Conservation (phyloP, 1,140 invertebrate species). For the Drosophila kurseongensis region DNA sequence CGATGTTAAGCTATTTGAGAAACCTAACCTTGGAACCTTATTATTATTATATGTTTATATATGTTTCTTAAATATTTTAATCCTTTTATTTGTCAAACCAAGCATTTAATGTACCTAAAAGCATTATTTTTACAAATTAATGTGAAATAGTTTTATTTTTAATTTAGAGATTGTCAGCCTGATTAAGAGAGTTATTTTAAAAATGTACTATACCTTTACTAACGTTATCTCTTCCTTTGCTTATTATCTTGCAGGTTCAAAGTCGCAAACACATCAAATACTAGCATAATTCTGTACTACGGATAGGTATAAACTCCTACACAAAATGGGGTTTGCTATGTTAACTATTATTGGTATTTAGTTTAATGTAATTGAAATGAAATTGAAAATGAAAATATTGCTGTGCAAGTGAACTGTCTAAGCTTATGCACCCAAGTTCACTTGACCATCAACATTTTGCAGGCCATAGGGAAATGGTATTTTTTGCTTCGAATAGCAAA, state of each 20-base stretch:
- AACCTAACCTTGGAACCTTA: too few species aligned
- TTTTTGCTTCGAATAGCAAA: constrained; percentile 23
- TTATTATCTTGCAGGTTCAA: constrained; percentile 69
- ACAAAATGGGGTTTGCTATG: constrained; percentile 65
- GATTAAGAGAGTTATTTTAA: too few species aligned
- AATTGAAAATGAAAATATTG: constrained; percentile 44
- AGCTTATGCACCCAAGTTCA: constrained; percentile 11
- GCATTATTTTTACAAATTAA: too few species aligned
- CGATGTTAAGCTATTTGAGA: too few species aligned
- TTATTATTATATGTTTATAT: too few species aligned
- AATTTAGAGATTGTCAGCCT: too few species aligned
- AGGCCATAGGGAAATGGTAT: constrained; percentile 14
- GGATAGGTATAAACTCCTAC: constrained; percentile 41
- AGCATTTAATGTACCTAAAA: too few species aligned
- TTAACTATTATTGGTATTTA: constrained; percentile 79
- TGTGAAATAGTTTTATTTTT: too few species aligned
- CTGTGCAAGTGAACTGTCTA: constrained; percentile 47
- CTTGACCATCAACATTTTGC: constrained; percentile 55
- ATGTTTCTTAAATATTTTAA: too few species aligned
- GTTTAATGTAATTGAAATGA: constrained; percentile 52
- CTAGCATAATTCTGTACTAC: constrained; percentile 69
- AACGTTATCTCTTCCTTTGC: background rate
- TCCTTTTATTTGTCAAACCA: too few species aligned
- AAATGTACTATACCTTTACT: background rate
- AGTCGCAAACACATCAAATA: constrained; percentile 82